These are phyloP conservation scores for Python bivittatus DNA, from an alignment of 2,113 vertebrate species.

Conservation along the genomic window DNA sequence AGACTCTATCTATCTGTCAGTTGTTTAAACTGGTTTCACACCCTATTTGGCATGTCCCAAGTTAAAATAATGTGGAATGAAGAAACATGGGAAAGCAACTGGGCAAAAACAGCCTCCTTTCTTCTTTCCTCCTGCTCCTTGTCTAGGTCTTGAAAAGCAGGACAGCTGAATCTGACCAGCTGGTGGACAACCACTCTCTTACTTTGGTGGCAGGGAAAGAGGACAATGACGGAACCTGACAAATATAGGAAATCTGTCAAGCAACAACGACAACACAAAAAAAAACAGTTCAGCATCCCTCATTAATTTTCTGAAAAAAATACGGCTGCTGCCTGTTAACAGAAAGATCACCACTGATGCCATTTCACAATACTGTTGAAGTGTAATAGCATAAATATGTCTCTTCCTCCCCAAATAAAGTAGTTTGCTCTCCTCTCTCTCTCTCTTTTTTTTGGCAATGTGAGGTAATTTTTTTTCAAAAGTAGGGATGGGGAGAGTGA, in stretches of 20 bases:
- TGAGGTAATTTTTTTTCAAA: neutral
- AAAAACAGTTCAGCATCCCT: neutral
- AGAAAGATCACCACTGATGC: neutral
- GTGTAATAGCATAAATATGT: neutral
- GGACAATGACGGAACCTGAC: neutral
- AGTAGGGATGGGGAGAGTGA: too few species aligned
- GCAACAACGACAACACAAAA: neutral
- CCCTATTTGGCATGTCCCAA: neutral
- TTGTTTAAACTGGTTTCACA: neutral
- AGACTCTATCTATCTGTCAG: neutral
- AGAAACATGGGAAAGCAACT: neutral
- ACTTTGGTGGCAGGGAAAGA: neutral
- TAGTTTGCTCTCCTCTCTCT: neutral
- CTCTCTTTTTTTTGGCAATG: neutral
- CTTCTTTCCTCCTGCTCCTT: neutral
- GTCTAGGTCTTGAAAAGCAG: neutral
- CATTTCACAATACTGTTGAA: neutral
- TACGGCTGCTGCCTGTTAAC: neutral
- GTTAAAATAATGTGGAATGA: neutral
- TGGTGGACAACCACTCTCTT: neutral
- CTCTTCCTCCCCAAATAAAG: neutral
- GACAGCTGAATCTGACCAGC: neutral
- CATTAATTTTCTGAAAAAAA: neutral
- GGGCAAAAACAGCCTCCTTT: neutral
- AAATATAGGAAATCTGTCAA: neutral